A percentile compares a stretch with the other conserved stretches of the same genome.
phyloP scores from a whole-genome alignment of 2,888 invertebrate species.

The Hemistola chrysoprasaria region DNA sequence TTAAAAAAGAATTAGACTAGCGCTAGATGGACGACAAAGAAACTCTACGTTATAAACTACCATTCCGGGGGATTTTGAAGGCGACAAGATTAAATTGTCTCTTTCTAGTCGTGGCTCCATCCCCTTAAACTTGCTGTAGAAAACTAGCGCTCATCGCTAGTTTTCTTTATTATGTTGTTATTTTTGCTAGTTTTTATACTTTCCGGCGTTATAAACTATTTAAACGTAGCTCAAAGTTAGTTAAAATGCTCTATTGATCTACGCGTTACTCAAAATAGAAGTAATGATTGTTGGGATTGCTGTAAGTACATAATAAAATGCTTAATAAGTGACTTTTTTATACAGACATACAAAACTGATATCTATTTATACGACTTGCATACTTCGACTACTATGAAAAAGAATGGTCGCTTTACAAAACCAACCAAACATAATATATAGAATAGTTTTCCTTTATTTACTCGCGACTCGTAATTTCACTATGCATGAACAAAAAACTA shows the following conservation, averaged over 20 bases:
- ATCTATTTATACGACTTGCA: no score
- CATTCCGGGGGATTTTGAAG: constrained; percentile 48
- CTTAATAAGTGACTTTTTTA: no score
- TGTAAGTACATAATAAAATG: no score
- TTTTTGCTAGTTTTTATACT: constrained; percentile 51
- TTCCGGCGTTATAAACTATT: constrained; percentile 16
- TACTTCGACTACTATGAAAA: no score
- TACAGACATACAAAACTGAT: no score
- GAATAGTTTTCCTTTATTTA: constrained; percentile 4
- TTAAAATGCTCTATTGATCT: no score
- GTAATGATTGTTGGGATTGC: no score
- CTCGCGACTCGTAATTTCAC: constrained; percentile 9
- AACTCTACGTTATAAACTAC: constrained; percentile 63
- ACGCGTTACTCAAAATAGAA: no score
- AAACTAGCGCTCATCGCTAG: constrained; percentile 60
- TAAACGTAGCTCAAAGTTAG: neutral
- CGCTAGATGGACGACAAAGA: constrained; percentile 57
- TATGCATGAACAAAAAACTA: constrained; percentile 16
- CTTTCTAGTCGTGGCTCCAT: constrained; percentile 53
- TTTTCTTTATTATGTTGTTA: constrained; percentile 74
- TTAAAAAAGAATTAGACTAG: constrained; percentile 49
- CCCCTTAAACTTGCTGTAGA: constrained; percentile 61
- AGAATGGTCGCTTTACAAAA: no score
- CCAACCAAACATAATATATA: no score
- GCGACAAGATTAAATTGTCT: constrained; percentile 72